A percentile compares a stretch with the other conserved stretches of the same genome.
phyloP scores from a whole-genome alignment of 2,888 invertebrate genomes.

The Cantharis lateralis region DNA sequence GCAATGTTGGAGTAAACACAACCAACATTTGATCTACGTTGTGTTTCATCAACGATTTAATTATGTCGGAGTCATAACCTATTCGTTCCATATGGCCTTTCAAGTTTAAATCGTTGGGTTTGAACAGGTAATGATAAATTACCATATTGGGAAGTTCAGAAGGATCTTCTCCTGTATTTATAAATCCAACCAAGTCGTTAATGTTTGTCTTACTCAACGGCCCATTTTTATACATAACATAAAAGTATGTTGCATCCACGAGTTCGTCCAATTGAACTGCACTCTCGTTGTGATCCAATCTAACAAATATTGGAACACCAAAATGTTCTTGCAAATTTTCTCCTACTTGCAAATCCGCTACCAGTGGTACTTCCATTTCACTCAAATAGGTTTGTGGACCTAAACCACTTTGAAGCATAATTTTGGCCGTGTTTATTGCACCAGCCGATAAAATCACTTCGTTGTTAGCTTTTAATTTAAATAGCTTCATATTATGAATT shows the following conservation, averaged over 20 bases:
- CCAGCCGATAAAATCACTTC: slow-evolving; percentile 67
- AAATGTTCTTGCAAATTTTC: slow-evolving; percentile 56
- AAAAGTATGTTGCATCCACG: slow-evolving; percentile 52
- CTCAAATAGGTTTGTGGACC: slow-evolving; percentile 54
- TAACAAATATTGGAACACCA: slow-evolving; percentile 35
- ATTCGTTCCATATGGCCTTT: slow-evolving; percentile 34
- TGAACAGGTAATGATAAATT: slow-evolving; percentile 40
- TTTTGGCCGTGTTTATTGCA: slow-evolving; percentile 65
- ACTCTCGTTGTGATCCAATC: slow-evolving; percentile 17
- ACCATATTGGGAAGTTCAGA: slow-evolving; percentile 43
- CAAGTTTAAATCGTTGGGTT: slow-evolving; percentile 48
- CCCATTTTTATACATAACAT: slow-evolving; percentile 59
- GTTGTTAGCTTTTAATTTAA: slow-evolving; percentile 54
- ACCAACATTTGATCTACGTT: slow-evolving; percentile 43
- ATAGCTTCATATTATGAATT: slow-evolving; percentile 34
- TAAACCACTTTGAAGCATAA: slow-evolving; percentile 66
- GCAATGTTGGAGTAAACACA: slow-evolving; percentile 41
- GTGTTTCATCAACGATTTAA: slow-evolving; percentile 36
- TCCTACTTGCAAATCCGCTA: slow-evolving; percentile 41
- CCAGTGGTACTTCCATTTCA: slow-evolving; percentile 43
- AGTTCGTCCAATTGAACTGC: slow-evolving; percentile 3
- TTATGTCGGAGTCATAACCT: slow-evolving; percentile 40
- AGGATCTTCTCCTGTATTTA: slow-evolving; percentile 54
- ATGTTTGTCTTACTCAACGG: slow-evolving; percentile 53
- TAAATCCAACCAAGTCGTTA: slow-evolving; percentile 57